Evolutionary conservation across 2,888 invertebrate species (phyloP).

Genomic region (Galeruca laticollis): DNA sequence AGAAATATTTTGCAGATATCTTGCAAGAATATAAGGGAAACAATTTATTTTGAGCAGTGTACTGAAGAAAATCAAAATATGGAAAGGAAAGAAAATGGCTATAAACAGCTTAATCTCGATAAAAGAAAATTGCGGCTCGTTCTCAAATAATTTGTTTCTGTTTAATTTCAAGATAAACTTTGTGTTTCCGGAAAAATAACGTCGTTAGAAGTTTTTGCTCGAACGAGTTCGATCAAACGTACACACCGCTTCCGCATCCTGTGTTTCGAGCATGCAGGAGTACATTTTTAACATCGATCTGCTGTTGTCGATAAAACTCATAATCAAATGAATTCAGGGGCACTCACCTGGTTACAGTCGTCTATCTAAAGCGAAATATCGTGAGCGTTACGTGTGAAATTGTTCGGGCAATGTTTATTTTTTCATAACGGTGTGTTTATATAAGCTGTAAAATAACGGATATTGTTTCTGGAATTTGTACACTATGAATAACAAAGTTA

Average conservation of each 20-base stretch:
- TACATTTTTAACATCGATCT: slow-evolving; percentile 26
- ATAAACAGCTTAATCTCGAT: no score
- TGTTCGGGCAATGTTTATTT: not conserved
- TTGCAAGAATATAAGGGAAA: no score
- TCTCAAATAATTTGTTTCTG: no score
- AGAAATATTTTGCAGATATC: no score
- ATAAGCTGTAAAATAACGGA: no score
- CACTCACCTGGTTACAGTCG: slow-evolving; percentile 21
- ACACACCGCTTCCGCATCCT: slow-evolving; percentile 20
- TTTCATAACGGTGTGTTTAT: not conserved
- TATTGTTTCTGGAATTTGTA: no score
- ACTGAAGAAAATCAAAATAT: no score
- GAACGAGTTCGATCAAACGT: slow-evolving; percentile 18
- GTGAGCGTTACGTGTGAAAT: not conserved
- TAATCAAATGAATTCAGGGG: slow-evolving; percentile 25
- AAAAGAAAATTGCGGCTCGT: no score
- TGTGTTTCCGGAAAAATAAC: slow-evolving; percentile 7
- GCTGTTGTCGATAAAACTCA: slow-evolving; percentile 28
- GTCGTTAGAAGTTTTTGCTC: slow-evolving; percentile 1
- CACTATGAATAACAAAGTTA: no score
- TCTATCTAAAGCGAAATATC: not conserved
- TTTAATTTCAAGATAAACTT: slow-evolving; percentile 4
- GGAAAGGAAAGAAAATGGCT: no score
- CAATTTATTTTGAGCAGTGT: no score
- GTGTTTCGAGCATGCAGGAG: slow-evolving; percentile 14